Evolutionary conservation across 2,797 vertebrate genomes (phyloP).

Genomic region (Leucoraja ocellata): DNA sequence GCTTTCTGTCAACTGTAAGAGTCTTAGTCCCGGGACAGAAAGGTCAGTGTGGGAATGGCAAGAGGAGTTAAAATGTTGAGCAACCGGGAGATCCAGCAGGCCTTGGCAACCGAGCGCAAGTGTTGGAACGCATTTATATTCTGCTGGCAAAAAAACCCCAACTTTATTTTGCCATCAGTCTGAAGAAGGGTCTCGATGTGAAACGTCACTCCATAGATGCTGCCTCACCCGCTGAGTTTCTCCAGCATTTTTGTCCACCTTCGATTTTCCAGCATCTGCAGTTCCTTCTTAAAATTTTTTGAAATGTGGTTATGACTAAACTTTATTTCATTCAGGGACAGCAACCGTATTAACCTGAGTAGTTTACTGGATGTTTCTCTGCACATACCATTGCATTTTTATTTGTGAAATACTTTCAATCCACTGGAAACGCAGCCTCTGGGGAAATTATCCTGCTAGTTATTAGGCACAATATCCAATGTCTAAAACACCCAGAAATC

Average conservation of each 20-base stretch:
- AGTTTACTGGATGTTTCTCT: not conserved
- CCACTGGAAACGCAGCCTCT: not conserved
- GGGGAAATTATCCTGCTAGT: constrained; percentile 19
- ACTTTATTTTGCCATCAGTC: too few relatives aligned
- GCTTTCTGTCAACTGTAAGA: not conserved
- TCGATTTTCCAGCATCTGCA: too few relatives aligned
- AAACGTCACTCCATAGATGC: too few relatives aligned
- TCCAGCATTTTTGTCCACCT: too few relatives aligned
- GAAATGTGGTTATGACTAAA: not conserved
- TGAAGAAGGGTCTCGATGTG: too few relatives aligned
- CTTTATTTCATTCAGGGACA: not conserved
- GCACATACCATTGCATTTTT: constrained; percentile 16
- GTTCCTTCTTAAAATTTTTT: too few relatives aligned
- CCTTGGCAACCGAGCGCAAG: too few relatives aligned
- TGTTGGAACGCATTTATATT: not conserved
- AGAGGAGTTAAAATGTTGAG: too few relatives aligned
- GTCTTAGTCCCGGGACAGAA: not conserved
- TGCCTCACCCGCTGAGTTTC: too few relatives aligned
- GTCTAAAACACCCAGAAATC: constrained; percentile 11
- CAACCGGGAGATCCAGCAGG: too few relatives aligned
- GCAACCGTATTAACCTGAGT: not conserved
- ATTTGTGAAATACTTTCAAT: constrained; percentile 7
- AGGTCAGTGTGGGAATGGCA: too few relatives aligned
- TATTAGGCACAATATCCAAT: not conserved
- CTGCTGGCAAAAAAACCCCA: not conserved